phyloP scores from a whole-genome alignment of 2,797 vertebrate species.

The Sebastes hubbsi region DNA sequence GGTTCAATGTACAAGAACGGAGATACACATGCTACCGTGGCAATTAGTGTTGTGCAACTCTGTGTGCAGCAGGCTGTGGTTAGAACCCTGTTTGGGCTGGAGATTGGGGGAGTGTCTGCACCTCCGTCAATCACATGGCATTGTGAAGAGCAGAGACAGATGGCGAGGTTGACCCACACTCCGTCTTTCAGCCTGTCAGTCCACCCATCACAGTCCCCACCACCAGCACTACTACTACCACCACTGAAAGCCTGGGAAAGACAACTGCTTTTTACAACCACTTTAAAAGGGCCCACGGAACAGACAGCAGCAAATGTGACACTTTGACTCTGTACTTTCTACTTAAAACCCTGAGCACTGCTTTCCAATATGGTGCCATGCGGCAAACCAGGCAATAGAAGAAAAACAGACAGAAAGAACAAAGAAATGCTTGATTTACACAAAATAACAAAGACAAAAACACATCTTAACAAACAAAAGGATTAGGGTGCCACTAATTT shows the following conservation, averaged over 20 bases:
- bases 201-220: constrained; percentile 31
- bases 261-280: constrained; percentile 63
- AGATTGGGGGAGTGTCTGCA: constrained; percentile 43
- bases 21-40: constrained; percentile 29
- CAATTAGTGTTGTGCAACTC: constrained; percentile 43
- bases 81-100: constrained; percentile 37
- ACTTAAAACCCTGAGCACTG: not conserved
- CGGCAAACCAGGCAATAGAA: not conserved
- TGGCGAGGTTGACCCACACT: constrained; percentile 62
- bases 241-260: constrained; percentile 43
- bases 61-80: constrained; percentile 31
- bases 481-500: not conserved
- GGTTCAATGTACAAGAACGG: constrained; percentile 28
- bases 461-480: not conserved
- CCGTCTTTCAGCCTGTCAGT: constrained; percentile 57
- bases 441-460: not conserved
- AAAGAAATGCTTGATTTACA: not conserved
- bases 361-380: not conserved
- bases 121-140: constrained; percentile 60
- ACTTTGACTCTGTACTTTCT: constrained; percentile 21
- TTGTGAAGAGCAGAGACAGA: constrained; percentile 67
- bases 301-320: constrained; percentile 52
- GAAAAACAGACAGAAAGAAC: not conserved
- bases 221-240: constrained; percentile 11
- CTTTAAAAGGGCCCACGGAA: constrained; percentile 42